phyloP scores from a whole-genome alignment of 2,888 invertebrate species.

The Mamestra brassicae region DNA sequence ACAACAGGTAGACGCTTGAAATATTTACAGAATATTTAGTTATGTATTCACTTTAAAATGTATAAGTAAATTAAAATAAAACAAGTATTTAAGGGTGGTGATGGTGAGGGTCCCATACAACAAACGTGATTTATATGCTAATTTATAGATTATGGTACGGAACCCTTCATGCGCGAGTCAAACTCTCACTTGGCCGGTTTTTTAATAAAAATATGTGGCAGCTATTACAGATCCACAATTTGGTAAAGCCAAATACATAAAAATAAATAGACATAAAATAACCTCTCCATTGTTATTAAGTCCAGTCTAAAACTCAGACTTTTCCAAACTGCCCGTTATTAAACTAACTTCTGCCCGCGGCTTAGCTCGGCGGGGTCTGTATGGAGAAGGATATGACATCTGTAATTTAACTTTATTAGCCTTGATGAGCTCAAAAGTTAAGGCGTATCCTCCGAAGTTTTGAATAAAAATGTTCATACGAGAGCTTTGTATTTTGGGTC shows the following conservation, averaged over 20 bases:
- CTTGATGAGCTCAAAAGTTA: conserved; percentile 40
- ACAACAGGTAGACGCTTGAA: no score
- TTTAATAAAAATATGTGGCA: no score
- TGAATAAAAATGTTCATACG: conserved; percentile 26
- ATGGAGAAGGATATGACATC: conserved; percentile 44
- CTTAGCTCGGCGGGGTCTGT: conserved; percentile 7
- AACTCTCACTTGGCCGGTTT: no score
- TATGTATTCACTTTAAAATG: no score
- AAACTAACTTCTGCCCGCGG: conserved; percentile 26
- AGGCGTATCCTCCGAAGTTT: conserved; percentile 22
- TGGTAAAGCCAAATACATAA: neutral
- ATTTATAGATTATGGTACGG: no score
- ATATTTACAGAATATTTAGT: no score
- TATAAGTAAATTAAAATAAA: no score
- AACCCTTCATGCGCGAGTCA: no score
- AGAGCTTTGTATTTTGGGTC: neutral
- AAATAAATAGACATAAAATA: neutral
- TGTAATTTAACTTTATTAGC: conserved; percentile 57
- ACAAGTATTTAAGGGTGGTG: no score
- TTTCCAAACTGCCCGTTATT: neutral
- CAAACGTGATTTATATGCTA: no score
- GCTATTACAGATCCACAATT: neutral
- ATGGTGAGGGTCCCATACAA: no score
- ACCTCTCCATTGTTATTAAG: neutral
- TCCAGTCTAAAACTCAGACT: neutral